Percentiles rank a stretch among this genome's conserved stretches.
These are phyloP conservation scores for Gisinianus flammeolus DNA, from an alignment of 2,888 invertebrate genomes.

Conservation along the genomic window DNA sequence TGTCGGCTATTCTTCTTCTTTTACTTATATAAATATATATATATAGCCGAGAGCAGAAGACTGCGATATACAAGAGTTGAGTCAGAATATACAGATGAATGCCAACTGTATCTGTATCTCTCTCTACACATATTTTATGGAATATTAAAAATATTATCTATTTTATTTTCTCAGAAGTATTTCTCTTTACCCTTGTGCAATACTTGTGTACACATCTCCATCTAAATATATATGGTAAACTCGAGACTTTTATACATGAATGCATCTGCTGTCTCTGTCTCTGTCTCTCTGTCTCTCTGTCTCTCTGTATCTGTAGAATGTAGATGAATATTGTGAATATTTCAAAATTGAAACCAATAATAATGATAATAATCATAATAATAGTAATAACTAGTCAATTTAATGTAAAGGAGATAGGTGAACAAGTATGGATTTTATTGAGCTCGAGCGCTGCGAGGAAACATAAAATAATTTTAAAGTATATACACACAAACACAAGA, in stretches of 20 bases:
- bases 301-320: no score
- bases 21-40: background rate
- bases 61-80: background rate
- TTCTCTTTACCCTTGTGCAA: no score
- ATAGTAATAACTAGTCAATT: no score
- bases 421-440: no score
- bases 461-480: no score
- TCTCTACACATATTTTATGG: background rate
- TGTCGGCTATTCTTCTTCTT: background rate
- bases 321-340: no score
- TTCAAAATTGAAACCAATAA: no score
- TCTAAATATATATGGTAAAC: no score
- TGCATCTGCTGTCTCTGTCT: background rate
- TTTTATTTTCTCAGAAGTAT: slow-evolving; percentile 16
- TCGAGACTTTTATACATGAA: background rate
- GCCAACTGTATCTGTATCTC: background rate
- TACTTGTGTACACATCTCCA: background rate
- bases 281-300: slow-evolving; percentile 12
- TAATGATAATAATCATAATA: no score
- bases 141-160: slow-evolving; percentile 7
- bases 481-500: no score
- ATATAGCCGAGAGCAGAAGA: background rate
- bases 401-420: no score
- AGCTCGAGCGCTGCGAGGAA: no score
- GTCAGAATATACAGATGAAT: background rate